Conservation (phyloP, 35 echinoderm and acorn worm genomes). For the Ophioderma brevispina region DNA sequence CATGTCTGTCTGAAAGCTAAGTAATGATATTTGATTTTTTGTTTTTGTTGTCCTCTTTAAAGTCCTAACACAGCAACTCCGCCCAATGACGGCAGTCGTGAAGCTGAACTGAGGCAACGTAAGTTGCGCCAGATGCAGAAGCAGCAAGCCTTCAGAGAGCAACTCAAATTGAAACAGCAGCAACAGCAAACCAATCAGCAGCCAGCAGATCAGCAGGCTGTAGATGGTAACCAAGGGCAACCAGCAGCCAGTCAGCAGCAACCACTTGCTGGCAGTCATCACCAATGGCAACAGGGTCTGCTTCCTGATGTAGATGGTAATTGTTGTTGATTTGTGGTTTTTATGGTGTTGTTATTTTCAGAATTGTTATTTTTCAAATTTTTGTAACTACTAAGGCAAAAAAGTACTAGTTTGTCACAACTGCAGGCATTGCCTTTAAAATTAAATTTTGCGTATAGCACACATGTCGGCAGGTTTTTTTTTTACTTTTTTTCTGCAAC, state of each 20-base stretch:
- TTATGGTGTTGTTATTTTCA: background rate
- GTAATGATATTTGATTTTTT: background rate
- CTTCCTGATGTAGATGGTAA: background rate
- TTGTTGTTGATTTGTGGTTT: background rate
- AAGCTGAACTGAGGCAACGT: constrained; percentile 12
- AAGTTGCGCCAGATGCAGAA: constrained; percentile 92
- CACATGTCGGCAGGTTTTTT: too few relatives aligned
- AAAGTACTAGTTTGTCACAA: too few relatives aligned
- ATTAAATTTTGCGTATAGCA: too few relatives aligned
- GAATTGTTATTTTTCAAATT: constrained; percentile 10
- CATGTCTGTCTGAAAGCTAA: background rate
- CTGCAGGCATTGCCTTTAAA: too few relatives aligned
- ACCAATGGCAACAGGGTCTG: background rate
- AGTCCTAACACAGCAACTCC: background rate
- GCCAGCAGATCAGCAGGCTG: background rate
- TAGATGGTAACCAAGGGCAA: background rate
- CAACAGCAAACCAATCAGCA: constrained; percentile 25
- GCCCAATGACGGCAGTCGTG: background rate
- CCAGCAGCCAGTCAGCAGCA: background rate
- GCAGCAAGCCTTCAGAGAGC: constrained; percentile 94
- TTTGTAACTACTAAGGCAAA: too few relatives aligned
- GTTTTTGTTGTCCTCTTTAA: background rate
- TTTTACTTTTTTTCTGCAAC: too few relatives aligned
- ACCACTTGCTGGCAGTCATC: background rate
- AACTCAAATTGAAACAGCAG: constrained; percentile 69